Evolutionary conservation across 2,888 invertebrate genomes (phyloP), one percentile per base, ranked within the genome.

Genomic region (Drosophila peninsularis): DNA sequence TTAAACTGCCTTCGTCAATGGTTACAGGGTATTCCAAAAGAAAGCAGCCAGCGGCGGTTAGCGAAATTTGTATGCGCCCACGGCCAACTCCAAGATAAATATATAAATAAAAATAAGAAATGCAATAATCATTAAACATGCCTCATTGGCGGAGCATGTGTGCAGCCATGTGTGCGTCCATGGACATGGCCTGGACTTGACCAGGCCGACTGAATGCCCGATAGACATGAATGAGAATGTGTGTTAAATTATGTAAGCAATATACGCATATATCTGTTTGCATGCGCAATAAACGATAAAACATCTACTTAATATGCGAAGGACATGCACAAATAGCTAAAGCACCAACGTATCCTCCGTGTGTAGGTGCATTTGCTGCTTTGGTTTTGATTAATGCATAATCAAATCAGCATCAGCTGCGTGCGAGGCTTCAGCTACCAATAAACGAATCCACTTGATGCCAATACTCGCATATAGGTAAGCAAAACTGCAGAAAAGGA

Each of bases 71-170:
- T 68, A 74, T 68, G 62, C 63, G 62, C 73, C 76, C 45, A 53
- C 60, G 75, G 82, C 61, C 67, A 67, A 45, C 62, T 63, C 42
- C 47, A 62, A 65, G 70, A 81, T 83, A 81, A 81, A 52, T 67
- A 76, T 76, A 78, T 76, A 84, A 78, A 73, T 74, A 75, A 79
- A 79, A 84, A 77, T 64, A 82, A 72, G 77, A 82, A 84, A 82
- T 77, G 76, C 82, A 77, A 84, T 82, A 84, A 82, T 84, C 82
- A 82, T 82, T 82, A 82, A 80, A 75, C 80, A 82, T 75, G 82
- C 62, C 77, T 77, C 85, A 79, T 79, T 82, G 82, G 68, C 55
- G 66, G 62, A 47, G 36, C 71, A 78, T 45, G 45, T 56, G 62
- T 13, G 34, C 49, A 32, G 13, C 19, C 62, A 34, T 71, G 55